Percentiles rank a stretch among this genome's conserved stretches.
Evolutionary conservation across 2,888 invertebrate species (phyloP).

Genomic region (Volucella bombylans): DNA sequence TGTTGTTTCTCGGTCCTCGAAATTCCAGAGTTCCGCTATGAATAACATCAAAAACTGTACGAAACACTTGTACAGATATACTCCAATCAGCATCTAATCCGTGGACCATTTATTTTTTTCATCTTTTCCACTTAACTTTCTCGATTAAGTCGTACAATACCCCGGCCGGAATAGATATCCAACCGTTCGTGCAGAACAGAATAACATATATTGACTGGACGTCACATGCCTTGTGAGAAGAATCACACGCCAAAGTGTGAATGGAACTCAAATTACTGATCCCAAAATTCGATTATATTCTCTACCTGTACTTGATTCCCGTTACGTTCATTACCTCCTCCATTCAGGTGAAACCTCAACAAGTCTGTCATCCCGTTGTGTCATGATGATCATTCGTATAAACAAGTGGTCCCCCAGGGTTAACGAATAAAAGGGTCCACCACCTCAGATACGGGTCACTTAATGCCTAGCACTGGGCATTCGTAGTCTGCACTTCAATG

Average conservation of each 20-base stretch:
- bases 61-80: background rate
- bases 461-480: conserved; percentile 31
- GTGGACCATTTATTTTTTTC: conserved; percentile 35
- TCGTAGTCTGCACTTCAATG: conserved; percentile 19
- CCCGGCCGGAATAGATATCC: conserved; percentile 11
- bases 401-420: conserved; percentile 45
- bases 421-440: conserved; percentile 4
- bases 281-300: conserved; percentile 58
- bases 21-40: conserved; percentile 19
- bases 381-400: conserved; percentile 48
- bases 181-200: conserved; percentile 22
- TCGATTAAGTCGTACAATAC: conserved; percentile 35
- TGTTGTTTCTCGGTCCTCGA: background rate
- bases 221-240: conserved; percentile 23
- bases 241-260: conserved; percentile 62
- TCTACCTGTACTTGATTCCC: conserved; percentile 45
- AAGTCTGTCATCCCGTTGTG: conserved; percentile 45
- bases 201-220: conserved; percentile 24
- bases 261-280: conserved; percentile 58
- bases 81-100: conserved; percentile 54
- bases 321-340: conserved; percentile 62
- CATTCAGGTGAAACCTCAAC: conserved; percentile 37
- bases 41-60: conserved; percentile 5
- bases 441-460: conserved; percentile 49
- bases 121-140: conserved; percentile 17